Evolutionary conservation across 2,888 invertebrate genomes (phyloP), one percentile per base, ranked within the genome.

Genomic region (Ditylenchus weischeri): DNA sequence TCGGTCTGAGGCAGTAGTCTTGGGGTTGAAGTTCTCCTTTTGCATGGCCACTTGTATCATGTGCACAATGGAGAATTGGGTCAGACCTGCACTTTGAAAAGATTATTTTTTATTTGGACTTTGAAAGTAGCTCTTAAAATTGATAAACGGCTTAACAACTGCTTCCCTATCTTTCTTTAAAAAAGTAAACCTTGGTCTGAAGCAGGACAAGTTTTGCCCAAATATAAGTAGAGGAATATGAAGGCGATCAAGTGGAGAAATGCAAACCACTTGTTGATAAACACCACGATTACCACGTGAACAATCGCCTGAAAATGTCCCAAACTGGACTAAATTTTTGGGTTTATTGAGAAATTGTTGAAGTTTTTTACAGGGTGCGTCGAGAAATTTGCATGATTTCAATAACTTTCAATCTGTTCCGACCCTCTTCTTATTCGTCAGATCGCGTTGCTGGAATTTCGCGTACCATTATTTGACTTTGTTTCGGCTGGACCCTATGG

Each of bases 191-290:
- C 94, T 0, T 93, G 93, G 83, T 92, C 93, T 10, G 93, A 92
- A 6, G 93, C 93, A 11, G 95, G 94, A 86, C 92, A 93, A 10
- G 92, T 91, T 63, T 91, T 90, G 57, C 93, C 93, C 73, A 95
- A 92, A 85, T 95, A 95, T 81, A 92, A 88, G 90, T 93, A 94
- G 69, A 94, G 88, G 63, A 92, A 85, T 84, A 91, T 89, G 70
- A 92, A 89, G 21, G 90, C 89, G 49, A 88, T 86, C 69, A 94
- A 88, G 84, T 91, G 91, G 29, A 89, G 89, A 57, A 93, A 85
- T 35, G 93, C 93, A 84, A 92, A 94, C 65, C 89, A 89, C 92
- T 93, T 94, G 84, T 94, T 90, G 47, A 95, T 93, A 75, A 93
- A 86, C 82, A 95, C 88, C 91, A 94, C 93, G 68, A 95, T 89